These are phyloP conservation scores for Chionoecetes opilio DNA, from an alignment of 1,140 invertebrate species.

Conservation along the genomic window DNA sequence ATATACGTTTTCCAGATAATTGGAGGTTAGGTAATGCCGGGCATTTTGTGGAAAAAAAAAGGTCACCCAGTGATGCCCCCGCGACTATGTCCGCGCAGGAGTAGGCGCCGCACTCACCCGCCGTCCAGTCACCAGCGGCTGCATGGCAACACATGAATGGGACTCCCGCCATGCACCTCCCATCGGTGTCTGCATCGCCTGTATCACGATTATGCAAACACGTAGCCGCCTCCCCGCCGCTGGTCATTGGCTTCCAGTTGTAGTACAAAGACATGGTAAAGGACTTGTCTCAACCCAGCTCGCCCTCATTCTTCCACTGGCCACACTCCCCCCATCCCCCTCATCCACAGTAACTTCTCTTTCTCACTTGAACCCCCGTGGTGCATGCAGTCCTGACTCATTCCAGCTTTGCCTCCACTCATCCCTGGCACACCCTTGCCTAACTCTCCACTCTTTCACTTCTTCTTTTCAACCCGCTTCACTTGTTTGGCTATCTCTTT, in stretches of 20 bases:
- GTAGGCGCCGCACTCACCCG: not conserved
- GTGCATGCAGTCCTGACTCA: too few relatives aligned
- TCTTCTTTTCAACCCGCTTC: not conserved
- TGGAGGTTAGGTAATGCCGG: conserved; percentile 1
- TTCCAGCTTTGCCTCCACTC: not conserved
- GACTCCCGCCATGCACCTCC: too few relatives aligned
- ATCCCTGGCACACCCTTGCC: not conserved
- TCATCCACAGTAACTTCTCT: not conserved
- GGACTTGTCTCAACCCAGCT: not conserved
- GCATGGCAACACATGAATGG: not conserved
- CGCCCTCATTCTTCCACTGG: not conserved
- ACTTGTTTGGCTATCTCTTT: not conserved
- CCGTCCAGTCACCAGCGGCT: not conserved
- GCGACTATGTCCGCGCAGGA: not conserved
- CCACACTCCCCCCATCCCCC: not conserved
- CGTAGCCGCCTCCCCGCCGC: not conserved
- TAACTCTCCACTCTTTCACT: not conserved
- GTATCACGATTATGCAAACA: not conserved
- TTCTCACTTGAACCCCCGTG: too few relatives aligned
- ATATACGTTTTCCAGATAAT: conserved; percentile 30
- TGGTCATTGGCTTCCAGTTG: not conserved
- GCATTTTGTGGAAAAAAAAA: not conserved
- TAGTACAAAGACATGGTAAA: not conserved
- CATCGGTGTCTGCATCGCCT: not conserved
- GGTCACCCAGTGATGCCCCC: not conserved